Evolutionary conservation across 2,888 invertebrate species (phyloP).

Genomic region (Chymomyza procnemis): DNA sequence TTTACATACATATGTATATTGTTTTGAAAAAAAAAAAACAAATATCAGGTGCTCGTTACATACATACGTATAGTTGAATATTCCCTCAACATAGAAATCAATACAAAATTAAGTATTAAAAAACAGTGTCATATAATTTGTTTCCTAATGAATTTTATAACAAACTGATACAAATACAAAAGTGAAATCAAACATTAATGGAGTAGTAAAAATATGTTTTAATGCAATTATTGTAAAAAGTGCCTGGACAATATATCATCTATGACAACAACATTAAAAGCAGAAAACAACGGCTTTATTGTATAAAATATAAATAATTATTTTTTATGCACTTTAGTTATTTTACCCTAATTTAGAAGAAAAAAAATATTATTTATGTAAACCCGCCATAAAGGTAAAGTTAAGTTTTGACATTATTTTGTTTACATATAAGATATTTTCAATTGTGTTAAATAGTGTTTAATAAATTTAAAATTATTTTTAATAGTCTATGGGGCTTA

Average conservation of each 20-base stretch:
- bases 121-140: background rate
- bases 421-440: too few relatives aligned
- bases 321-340: too few relatives aligned
- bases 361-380: too few relatives aligned
- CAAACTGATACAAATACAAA: background rate
- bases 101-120: conserved; percentile 1
- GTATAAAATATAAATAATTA: too few relatives aligned
- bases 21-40: conserved; percentile 55
- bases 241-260: background rate
- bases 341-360: too few relatives aligned
- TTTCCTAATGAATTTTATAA: background rate
- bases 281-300: too few relatives aligned
- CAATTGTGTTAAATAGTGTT: too few relatives aligned
- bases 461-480: too few relatives aligned
- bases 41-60: conserved; percentile 58
- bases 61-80: conserved; percentile 51
- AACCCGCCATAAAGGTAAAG: too few relatives aligned
- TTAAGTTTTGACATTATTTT: too few relatives aligned
- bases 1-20: conserved; percentile 64
- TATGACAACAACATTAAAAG: background rate
- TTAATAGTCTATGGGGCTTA: too few relatives aligned
- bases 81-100: background rate
- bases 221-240: background rate
- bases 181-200: background rate
- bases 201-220: background rate